Evolutionary conservation across 2,888 invertebrate species (phyloP).

Genomic region (Phrixothrix hirtus): DNA sequence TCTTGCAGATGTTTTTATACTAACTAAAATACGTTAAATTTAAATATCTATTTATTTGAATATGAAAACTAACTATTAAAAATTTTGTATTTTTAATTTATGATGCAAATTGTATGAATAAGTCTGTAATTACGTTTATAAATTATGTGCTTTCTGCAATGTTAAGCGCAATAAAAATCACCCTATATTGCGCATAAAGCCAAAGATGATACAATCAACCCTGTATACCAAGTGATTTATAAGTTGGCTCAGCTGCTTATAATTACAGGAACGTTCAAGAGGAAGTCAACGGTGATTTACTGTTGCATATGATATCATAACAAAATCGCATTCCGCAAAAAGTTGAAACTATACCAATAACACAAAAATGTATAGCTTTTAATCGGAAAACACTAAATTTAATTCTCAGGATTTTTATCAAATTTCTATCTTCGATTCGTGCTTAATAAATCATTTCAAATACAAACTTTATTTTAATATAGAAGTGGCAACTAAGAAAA

Average conservation of each 20-base stretch:
- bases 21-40: no score
- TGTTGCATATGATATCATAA: slow-evolving; percentile 18
- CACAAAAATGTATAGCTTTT: no score
- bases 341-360: no score
- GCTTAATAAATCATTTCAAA: no score
- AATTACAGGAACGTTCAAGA: slow-evolving; percentile 35
- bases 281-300: slow-evolving; percentile 36
- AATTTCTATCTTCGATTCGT: no score
- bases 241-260: slow-evolving; percentile 35
- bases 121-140: slow-evolving; percentile 38
- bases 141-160: slow-evolving; percentile 37
- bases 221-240: slow-evolving; percentile 34
- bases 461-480: no score
- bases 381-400: no score
- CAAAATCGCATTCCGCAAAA: slow-evolving; percentile 15
- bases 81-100: not conserved
- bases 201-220: slow-evolving; percentile 39
- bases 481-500: no score
- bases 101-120: slow-evolving; percentile 7
- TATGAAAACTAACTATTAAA: not conserved
- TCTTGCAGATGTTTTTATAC: no score
- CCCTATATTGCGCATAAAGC: slow-evolving; percentile 36
- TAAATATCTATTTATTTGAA: not conserved
- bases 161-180: slow-evolving; percentile 35
- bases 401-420: no score